A percentile compares a stretch with the other conserved stretches of the same genome.
phyloP scores from a whole-genome alignment of 2,888 invertebrate species.

The Portevinia maculata region DNA sequence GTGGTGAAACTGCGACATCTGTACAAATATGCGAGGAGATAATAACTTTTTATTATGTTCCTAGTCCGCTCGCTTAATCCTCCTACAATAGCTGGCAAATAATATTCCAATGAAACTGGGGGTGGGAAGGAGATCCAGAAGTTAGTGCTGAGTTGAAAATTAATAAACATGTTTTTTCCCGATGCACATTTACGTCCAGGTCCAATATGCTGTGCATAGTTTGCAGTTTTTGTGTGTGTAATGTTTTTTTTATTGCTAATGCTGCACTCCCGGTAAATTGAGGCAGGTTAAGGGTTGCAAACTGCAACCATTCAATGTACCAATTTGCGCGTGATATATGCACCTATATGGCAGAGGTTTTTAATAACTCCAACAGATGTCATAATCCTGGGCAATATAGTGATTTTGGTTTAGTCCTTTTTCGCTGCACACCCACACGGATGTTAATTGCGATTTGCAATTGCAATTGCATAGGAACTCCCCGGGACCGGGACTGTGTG shows the following conservation, averaged over 20 bases:
- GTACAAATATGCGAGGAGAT: conserved; percentile 72
- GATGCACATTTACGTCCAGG: conserved; percentile 10
- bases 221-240: conserved; percentile 30
- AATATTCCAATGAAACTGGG: conserved; percentile 39
- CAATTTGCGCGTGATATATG: conserved; percentile 22
- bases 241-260: conserved; percentile 28
- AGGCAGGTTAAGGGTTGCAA: conserved; percentile 72
- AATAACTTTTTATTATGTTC: conserved; percentile 73
- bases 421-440: conserved; percentile 6
- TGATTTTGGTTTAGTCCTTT: conserved; percentile 42
- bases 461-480: conserved; percentile 11
- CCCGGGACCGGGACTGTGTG: neutral
- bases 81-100: conserved; percentile 69
- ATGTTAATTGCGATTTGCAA: conserved; percentile 65
- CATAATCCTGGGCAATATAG: conserved; percentile 67
- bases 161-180: conserved; percentile 63
- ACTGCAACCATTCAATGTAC: conserved; percentile 23
- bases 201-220: conserved; percentile 21
- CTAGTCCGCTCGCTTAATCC: conserved; percentile 70
- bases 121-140: conserved; percentile 24
- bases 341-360: conserved; percentile 60
- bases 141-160: conserved; percentile 68
- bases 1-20: conserved; percentile 53
- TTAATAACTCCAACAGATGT: conserved; percentile 74
- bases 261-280: conserved; percentile 40